Evolutionary conservation across 2,797 vertebrate species (phyloP).

Genomic region (Premnoplex brunnescens): DNA sequence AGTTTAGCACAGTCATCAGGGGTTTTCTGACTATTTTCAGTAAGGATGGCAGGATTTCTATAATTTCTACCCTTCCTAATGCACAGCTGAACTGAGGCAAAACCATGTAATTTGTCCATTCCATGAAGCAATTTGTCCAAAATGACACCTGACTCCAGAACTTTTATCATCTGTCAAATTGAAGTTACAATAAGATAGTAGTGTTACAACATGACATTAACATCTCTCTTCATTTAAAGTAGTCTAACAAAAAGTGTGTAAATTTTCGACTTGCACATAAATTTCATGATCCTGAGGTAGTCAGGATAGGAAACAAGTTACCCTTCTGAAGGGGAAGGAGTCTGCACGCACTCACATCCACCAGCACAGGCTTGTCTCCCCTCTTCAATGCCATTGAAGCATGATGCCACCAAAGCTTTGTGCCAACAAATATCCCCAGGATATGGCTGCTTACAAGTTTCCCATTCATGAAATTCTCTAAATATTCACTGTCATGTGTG

Average conservation of each 20-base stretch:
- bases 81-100: neutral
- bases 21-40: neutral
- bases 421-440: conserved; percentile 15
- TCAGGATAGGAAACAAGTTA: neutral
- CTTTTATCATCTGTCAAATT: neutral
- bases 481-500: neutral
- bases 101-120: neutral
- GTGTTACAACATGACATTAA: neutral
- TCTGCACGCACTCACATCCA: neutral
- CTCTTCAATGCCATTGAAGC: neutral
- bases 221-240: neutral
- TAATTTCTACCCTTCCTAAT: neutral
- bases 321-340: neutral
- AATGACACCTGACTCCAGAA: neutral
- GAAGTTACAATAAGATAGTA: neutral
- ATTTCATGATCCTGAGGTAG: neutral
- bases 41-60: neutral
- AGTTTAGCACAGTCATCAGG: neutral
- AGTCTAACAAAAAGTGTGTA: neutral
- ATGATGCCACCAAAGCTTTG: neutral
- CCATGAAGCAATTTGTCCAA: neutral
- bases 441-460: neutral
- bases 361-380: neutral
- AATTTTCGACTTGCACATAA: neutral
- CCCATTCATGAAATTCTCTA: conserved; percentile 33